Evolutionary conservation across 2,113 vertebrate species (phyloP).

Genomic region (Clarias gariepinus): DNA sequence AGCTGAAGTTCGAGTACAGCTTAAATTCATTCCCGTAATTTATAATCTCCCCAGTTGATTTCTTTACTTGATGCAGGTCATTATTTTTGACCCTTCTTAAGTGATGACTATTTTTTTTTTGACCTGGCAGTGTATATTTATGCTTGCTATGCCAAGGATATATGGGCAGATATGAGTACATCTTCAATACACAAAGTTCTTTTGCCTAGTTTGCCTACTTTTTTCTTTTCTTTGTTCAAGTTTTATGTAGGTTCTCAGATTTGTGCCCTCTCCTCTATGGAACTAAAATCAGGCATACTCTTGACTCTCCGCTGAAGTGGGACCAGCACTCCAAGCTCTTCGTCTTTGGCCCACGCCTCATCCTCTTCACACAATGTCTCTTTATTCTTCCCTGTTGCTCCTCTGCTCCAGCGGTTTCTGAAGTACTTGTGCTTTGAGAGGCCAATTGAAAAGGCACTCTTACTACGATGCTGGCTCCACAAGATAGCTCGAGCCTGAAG

Average conservation of each 20-base stretch:
- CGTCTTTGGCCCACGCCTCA: neutral
- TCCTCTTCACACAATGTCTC: neutral
- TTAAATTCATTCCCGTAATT: too few relatives aligned
- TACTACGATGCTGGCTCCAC: constrained; percentile 34
- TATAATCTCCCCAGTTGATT: too few relatives aligned
- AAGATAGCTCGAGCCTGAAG: neutral
- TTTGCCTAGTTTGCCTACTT: too few relatives aligned
- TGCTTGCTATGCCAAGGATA: neutral
- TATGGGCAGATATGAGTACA: neutral
- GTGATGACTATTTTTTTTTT: too few relatives aligned
- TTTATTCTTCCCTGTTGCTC: neutral
- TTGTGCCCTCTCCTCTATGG: constrained; percentile 37
- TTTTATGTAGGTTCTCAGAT: neutral
- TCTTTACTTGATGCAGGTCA: too few relatives aligned
- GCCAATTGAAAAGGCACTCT: constrained; percentile 54
- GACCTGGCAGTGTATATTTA: neutral
- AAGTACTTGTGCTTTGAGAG: constrained; percentile 44
- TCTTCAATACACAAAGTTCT: neutral
- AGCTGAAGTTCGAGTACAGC: too few relatives aligned
- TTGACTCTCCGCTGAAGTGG: constrained; percentile 41
- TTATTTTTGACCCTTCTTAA: too few relatives aligned
- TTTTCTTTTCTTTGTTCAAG: too few relatives aligned
- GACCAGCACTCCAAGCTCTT: neutral
- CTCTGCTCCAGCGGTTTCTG: constrained; percentile 36
- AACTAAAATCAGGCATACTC: constrained; percentile 58